Evolutionary conservation across 2,888 invertebrate genomes (phyloP), one percentile per base, ranked within the genome.

Genomic region (Druceiella hillmani): DNA sequence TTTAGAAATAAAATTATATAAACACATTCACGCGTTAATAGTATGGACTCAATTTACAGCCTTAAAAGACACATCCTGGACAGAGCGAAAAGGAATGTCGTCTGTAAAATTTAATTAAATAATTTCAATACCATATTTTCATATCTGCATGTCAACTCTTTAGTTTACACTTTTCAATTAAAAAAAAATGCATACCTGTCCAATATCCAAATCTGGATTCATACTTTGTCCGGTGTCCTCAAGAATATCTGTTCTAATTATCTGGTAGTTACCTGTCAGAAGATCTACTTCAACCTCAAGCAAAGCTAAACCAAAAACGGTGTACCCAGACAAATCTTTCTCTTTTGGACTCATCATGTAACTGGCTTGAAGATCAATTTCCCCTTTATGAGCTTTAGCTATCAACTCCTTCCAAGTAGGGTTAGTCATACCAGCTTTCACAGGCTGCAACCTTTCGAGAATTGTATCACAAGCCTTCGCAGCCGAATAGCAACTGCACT

Each of bases 211-310:
- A 44, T 65, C 59, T 4, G 83, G 83, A 56, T 76, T 83, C 32
- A 81, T 62, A 55, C 81, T 81, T 44, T 76, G 56, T 1, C 84
- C 84, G 1, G 73, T 74, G 54, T 85, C 85, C 53, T 83, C 83
- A 40, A 82, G 53, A 43, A 84, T 61, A 59, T 84, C 83, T 0
- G 74, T 76, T 44, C 82, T 63, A 1, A 58, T 52, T 24, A 81
- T 58, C 50, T 78, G 62, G 46, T 76, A 75, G 50, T 78, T 76
- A 2, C 87, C 87, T 2, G 84, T 84, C 30, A 85, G 55, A 2
- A 83, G 60, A 55, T 87, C 87, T 3, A 87, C 52, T 51, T 82
- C 76, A 0, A 80, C 75, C 61, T 87, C 86, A 4, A 76, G 54
- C 11, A 79, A 70, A 2, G 70, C 59, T 0, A 76, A 72, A 4